Evolutionary conservation across 2,113 vertebrate genomes (phyloP).

Genomic region (Acrocephalus kingi): DNA sequence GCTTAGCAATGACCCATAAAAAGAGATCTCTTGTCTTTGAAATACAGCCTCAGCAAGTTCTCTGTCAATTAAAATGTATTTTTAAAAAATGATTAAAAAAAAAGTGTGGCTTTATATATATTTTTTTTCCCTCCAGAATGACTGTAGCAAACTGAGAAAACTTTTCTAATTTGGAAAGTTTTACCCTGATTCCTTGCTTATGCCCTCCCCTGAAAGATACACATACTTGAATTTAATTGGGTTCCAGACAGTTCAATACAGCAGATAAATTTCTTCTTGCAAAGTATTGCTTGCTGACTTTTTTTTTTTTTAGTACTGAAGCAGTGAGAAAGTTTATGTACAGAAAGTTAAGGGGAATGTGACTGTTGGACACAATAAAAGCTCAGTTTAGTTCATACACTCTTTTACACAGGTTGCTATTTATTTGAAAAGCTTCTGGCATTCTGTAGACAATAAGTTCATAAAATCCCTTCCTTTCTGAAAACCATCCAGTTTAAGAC

Average conservation of each 20-base stretch:
- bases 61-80: background rate
- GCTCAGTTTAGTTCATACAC: constrained; percentile 60
- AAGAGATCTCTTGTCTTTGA: background rate
- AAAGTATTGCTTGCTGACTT: background rate
- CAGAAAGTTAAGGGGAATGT: background rate
- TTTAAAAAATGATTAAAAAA: background rate
- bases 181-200: constrained; percentile 9
- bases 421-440: constrained; percentile 72
- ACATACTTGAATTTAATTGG: background rate
- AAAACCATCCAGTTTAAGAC: constrained; percentile 52
- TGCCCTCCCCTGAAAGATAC: background rate
- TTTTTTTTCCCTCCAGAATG: background rate
- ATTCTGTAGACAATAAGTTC: constrained; percentile 69
- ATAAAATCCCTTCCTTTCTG: constrained; percentile 64
- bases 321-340: constrained; percentile 32
- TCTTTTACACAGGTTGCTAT: constrained; percentile 69
- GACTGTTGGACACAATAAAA: constrained; percentile 62
- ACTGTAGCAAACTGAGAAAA: background rate
- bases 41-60: background rate
- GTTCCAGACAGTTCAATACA: constrained; percentile 21
- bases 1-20: background rate
- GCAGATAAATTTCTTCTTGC: constrained; percentile 43
- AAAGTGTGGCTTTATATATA: background rate
- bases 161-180: background rate
- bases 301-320: background rate